These are phyloP conservation scores for Magallana angulata DNA, from an alignment of 1,140 invertebrate species.

Conservation along the genomic window DNA sequence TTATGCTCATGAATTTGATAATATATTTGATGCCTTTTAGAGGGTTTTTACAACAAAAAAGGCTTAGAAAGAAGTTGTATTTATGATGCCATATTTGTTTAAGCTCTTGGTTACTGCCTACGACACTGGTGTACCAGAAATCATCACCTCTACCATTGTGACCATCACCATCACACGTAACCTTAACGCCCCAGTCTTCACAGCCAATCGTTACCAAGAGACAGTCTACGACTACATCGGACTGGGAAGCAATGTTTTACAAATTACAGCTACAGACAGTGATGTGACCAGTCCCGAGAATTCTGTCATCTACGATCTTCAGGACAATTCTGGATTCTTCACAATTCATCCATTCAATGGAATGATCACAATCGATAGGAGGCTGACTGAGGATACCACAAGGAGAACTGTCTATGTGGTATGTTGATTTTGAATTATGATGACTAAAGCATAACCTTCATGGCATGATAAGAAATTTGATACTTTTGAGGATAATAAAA, in stretches of 20 bases:
- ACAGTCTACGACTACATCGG: conserved; percentile 63
- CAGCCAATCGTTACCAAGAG: conserved; percentile 46
- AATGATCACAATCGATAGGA: conserved; percentile 52
- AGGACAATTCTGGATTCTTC: conserved; percentile 60
- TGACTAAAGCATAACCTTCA: no score
- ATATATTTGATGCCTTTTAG: no score
- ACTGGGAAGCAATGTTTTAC: conserved; percentile 55
- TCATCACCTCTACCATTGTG: conserved; percentile 45
- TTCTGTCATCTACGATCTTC: conserved; percentile 49
- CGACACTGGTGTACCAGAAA: conserved; percentile 57
- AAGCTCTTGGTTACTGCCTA: conserved; percentile 58
- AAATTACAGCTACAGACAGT: conserved; percentile 78
- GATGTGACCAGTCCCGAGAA: conserved; percentile 78
- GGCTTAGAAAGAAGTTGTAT: no score
- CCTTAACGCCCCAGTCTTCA: conserved; percentile 63
- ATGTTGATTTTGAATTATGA: background rate
- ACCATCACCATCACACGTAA: conserved; percentile 63
- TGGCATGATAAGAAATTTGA: no score
- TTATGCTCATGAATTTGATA: no score
- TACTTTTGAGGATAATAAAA: no score
- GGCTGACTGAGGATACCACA: conserved; percentile 55
- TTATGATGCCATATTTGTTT: conserved; percentile 8
- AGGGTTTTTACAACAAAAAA: no score
- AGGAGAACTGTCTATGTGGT: conserved; percentile 37
- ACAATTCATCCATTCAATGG: conserved; percentile 64